A percentile compares a stretch with the other conserved stretches of the same genome.
Conservation (phyloP, 2,888 invertebrate genomes). For the Epistrophella euchroma region DNA sequence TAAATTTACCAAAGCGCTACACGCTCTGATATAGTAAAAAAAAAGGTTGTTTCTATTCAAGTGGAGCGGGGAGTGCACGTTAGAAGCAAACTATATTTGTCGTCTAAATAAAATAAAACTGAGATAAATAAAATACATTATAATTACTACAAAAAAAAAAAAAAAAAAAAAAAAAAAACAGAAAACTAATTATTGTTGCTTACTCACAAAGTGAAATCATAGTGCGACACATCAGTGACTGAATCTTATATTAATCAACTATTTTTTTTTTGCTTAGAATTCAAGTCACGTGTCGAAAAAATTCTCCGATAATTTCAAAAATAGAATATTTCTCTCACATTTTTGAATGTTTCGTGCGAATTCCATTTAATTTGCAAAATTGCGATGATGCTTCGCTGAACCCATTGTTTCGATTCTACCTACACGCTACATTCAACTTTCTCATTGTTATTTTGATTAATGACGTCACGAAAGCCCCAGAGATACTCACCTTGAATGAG, state of each 20-base stretch:
- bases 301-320: slow-evolving; percentile 1
- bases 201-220: background rate
- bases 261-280: background rate
- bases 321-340: slow-evolving; percentile 19
- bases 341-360: slow-evolving; percentile 1
- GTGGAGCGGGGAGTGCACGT: too few species aligned
- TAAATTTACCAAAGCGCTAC: too few species aligned
- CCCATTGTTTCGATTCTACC: background rate
- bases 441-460: slow-evolving; percentile 17
- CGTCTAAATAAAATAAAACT: too few species aligned
- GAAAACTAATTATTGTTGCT: too few species aligned
- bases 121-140: too few species aligned
- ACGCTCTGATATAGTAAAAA: too few species aligned
- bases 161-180: too few species aligned
- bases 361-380: slow-evolving; percentile 1
- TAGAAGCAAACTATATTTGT: too few species aligned
- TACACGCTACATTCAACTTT: background rate
- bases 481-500: background rate
- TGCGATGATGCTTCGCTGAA: background rate
- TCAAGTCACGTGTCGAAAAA: slow-evolving; percentile 20
- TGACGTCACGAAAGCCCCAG: background rate
- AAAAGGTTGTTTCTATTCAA: too few species aligned
- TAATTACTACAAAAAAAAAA: too few species aligned
- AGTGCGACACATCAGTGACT: background rate
- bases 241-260: background rate